phyloP scores from a whole-genome alignment of 2,113 vertebrate genomes.

The Leucopternis melanops region DNA sequence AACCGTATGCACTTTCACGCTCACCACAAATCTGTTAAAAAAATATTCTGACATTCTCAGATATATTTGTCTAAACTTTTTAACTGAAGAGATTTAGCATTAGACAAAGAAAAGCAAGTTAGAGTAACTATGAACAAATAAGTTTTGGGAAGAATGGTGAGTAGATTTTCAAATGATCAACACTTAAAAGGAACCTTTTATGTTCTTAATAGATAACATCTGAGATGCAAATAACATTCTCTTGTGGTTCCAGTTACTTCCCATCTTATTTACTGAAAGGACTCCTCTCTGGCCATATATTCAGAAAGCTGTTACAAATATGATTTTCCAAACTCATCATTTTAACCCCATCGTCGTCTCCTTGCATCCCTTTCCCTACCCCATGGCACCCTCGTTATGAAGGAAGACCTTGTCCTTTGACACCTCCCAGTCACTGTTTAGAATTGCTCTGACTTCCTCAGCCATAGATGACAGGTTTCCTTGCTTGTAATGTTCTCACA shows the following conservation, averaged over 20 bases:
- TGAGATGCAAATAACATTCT: not conserved
- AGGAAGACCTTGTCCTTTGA: not conserved
- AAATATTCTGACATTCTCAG: not conserved
- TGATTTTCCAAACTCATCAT: not conserved
- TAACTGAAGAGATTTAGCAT: not conserved
- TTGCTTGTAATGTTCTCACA: not conserved
- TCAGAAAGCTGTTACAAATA: not conserved
- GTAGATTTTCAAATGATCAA: not conserved
- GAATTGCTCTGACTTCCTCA: not conserved
- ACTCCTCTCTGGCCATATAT: not conserved
- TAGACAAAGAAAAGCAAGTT: not conserved
- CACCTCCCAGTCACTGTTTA: not conserved
- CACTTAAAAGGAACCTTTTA: not conserved
- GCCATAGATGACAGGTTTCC: not conserved
- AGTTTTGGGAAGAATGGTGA: not conserved
- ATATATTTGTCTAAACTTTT: not conserved
- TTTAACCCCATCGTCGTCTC: not conserved
- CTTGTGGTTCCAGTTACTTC: not conserved
- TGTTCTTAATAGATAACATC: not conserved
- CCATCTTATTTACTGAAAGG: not conserved
- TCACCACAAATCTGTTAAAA: not conserved
- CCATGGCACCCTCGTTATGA: rapidly evolving
- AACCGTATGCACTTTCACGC: not conserved
- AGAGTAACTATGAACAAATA: not conserved
- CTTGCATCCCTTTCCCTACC: not conserved